Evolutionary conservation across 2,797 vertebrate genomes (phyloP), one percentile per base, ranked within the genome.

Genomic region (Anniella stebbinsi): DNA sequence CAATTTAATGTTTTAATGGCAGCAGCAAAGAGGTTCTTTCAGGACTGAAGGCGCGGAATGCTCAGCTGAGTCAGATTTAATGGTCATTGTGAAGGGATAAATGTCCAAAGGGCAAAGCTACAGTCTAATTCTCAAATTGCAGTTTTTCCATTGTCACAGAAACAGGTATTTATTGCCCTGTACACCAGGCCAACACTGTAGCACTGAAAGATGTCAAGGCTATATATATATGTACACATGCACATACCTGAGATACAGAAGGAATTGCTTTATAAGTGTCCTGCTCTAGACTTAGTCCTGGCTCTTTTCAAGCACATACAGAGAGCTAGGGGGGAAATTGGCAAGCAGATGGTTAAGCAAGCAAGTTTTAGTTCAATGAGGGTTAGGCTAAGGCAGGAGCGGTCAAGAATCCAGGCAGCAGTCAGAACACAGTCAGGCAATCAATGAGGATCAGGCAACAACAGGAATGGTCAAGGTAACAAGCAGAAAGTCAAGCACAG

Each of bases 91-190:
- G 8, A n/a, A 67, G 33, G 13, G 36, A 36, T 13, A 25, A 15
- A 70, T n/a, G 60, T 87, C 45, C 54, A 77, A 67, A 76, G 82
- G 69, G 12, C 48, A 57, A 84, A 84, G 41, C 6, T 51, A 45
- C 36, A 51, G 38, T 45, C 33, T 48, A 33, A 69, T 80, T 54
- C 76, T 36, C 66, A n/a, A 69, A 69, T 21, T n/a, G 17, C 25
- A 45, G 45, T 76, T 78, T 69, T 72, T 57, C 33, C 36, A 63
- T 41, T 86, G 33, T 57, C 80, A 38, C 8, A 45, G 48, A 80
- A 78, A 45, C 36, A 85, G 48, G 48, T 70, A 77, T 89, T 84
- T 89, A 85, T 85, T 78, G 45, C 73, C 18, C 30, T 38, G 36
- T 75, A 23, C n/a, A 75, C 28, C 1, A 0, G 11, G 69, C 36